Evolutionary conservation across 2,888 invertebrate species (phyloP).

Genomic region (Netelia virgata): DNA sequence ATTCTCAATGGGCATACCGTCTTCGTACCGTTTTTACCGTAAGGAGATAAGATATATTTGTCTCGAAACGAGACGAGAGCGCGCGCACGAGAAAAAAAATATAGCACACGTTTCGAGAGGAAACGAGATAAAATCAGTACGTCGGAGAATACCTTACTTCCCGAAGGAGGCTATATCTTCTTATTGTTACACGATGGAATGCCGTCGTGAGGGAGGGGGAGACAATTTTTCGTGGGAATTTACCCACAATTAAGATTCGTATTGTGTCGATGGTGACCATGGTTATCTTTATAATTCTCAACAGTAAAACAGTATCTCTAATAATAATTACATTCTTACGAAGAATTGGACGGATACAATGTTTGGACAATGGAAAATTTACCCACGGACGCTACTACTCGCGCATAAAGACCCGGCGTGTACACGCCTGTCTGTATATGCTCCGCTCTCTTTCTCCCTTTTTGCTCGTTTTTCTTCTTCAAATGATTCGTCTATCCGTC

Average conservation of each 20-base stretch:
- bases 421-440: conserved; percentile 39
- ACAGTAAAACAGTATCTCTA: conserved; percentile 79
- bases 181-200: conserved; percentile 71
- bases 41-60: conserved; percentile 12
- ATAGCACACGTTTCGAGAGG: conserved; percentile 69
- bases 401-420: conserved; percentile 35
- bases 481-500: conserved; percentile 16
- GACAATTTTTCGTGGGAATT: conserved; percentile 82
- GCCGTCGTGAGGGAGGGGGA: conserved; percentile 20
- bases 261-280: conserved; percentile 81
- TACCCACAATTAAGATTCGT: conserved; percentile 84
- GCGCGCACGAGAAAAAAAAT: conserved; percentile 40
- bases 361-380: conserved; percentile 68
- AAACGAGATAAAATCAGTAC: conserved; percentile 72
- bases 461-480: conserved; percentile 28
- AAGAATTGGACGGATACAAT: conserved; percentile 78
- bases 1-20: too few species aligned
- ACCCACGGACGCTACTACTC: conserved; percentile 63
- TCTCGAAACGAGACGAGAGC: conserved; percentile 37
- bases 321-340: conserved; percentile 81
- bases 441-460: conserved; percentile 33
- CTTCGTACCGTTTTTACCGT: too few species aligned
- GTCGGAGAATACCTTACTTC: conserved; percentile 67
- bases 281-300: conserved; percentile 82
- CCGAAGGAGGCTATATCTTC: conserved; percentile 65